A percentile compares a stretch with the other conserved stretches of the same genome.
phyloP scores from a whole-genome alignment of 2,888 invertebrate genomes.

The Nasonia oneida region DNA sequence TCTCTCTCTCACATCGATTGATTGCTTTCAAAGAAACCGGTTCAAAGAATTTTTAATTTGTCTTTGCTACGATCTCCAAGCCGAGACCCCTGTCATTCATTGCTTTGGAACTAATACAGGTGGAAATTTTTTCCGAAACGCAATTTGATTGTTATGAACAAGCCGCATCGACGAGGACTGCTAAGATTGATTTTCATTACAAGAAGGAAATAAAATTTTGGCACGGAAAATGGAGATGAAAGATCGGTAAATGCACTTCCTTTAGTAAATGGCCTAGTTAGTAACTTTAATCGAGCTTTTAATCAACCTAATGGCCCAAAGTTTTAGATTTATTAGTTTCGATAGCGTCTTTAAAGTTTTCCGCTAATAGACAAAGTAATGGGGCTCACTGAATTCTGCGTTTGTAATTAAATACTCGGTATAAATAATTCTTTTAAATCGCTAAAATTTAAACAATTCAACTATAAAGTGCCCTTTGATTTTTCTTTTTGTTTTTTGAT shows the following conservation, averaged over 20 bases:
- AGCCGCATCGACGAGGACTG: neutral
- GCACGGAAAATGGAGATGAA: neutral
- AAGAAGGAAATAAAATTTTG: neutral
- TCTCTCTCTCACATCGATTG: slow-evolving; percentile 40
- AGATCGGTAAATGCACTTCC: neutral
- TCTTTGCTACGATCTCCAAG: slow-evolving; percentile 4
- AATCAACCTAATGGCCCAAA: slow-evolving; percentile 33
- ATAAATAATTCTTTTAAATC: neutral
- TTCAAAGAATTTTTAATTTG: slow-evolving; percentile 50
- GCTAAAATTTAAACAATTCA: slow-evolving; percentile 5
- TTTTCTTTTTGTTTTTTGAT: neutral
- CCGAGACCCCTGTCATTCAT: neutral
- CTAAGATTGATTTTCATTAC: neutral
- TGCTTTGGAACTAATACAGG: slow-evolving; percentile 11
- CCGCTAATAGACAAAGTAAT: slow-evolving; percentile 32
- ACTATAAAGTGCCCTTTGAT: neutral
- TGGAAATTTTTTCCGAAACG: neutral
- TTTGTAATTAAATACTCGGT: slow-evolving; percentile 24
- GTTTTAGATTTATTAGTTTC: slow-evolving; percentile 31
- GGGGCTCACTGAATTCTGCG: neutral
- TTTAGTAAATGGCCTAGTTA: neutral
- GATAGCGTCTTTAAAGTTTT: slow-evolving; percentile 34
- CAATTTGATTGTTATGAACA: neutral
- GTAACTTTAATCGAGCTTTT: slow-evolving; percentile 18
- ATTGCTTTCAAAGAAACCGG: slow-evolving; percentile 45